phyloP scores from a whole-genome alignment of 2,113 vertebrate genomes.

The Climacteris rufus region DNA sequence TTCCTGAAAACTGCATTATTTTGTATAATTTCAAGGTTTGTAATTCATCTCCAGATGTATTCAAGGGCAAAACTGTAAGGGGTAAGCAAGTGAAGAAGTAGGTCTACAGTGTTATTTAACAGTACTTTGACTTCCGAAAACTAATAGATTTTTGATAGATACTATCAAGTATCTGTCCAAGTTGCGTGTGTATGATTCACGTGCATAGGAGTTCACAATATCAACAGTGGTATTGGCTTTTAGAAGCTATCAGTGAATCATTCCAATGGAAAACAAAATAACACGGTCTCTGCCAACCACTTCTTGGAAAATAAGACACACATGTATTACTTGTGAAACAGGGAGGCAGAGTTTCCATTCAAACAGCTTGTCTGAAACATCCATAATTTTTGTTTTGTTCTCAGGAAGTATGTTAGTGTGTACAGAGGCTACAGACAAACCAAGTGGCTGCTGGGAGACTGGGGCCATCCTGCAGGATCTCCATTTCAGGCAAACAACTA shows the following conservation, averaged over 20 bases:
- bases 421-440: not conserved
- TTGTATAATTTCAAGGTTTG: not conserved
- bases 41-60: not conserved
- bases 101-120: not conserved
- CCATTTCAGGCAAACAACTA: not conserved
- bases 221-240: not conserved
- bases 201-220: not conserved
- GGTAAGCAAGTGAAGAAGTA: not conserved
- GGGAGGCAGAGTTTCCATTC: not conserved
- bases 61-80: not conserved
- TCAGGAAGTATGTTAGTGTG: not conserved
- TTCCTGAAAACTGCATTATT: not conserved
- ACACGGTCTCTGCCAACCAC: not conserved
- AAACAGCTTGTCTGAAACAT: not conserved
- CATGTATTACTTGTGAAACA: not conserved
- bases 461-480: not conserved
- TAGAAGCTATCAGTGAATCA: not conserved
- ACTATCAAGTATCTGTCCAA: too few relatives aligned
- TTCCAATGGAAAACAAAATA: slow-evolving; percentile 12
- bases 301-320: slow-evolving; percentile 20
- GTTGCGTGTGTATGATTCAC: not conserved
- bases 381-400: not conserved
- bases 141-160: not conserved
- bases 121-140: not conserved
- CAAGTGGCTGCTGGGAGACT: fast-evolving